These are phyloP conservation scores for Drosophila bipectinata DNA, from an alignment of 1,140 invertebrate genomes.

Conservation along the genomic window DNA sequence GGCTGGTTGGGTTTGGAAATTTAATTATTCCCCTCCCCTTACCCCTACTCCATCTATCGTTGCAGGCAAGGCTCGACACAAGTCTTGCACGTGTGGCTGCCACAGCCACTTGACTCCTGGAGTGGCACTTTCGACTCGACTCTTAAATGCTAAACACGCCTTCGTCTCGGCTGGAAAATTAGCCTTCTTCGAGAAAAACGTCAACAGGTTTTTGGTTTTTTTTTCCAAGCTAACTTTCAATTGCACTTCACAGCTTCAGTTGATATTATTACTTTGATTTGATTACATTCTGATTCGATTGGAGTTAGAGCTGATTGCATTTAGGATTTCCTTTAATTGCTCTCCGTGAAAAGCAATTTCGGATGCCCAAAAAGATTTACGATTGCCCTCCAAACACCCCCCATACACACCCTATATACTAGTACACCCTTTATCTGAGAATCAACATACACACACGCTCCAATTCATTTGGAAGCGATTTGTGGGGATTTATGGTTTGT, in stretches of 20 bases:
- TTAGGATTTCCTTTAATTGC: conserved; percentile 35
- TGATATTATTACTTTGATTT: conserved; percentile 40
- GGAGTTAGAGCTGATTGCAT: neutral
- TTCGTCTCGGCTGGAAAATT: conserved; percentile 22
- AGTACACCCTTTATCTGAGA: conserved; percentile 18
- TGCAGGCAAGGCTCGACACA: neutral
- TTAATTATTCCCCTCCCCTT: conserved; percentile 27
- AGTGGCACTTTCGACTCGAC: conserved; percentile 49
- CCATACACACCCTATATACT: neutral
- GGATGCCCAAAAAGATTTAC: conserved; percentile 28
- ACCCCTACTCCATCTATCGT: no score
- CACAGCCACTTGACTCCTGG: conserved; percentile 73
- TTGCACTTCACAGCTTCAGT: conserved; percentile 39
- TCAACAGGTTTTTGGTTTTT: conserved; percentile 22
- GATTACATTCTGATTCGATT: conserved; percentile 30
- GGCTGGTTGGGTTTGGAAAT: conserved; percentile 25
- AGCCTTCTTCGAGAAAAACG: conserved; percentile 15
- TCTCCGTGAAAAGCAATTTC: conserved; percentile 27
- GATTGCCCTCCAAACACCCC: conserved; percentile 1
- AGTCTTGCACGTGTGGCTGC: conserved; percentile 40
- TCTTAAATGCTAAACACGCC: conserved; percentile 45
- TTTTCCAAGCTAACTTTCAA: conserved; percentile 24
- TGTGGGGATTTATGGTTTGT: conserved; percentile 47
- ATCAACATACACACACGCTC: conserved; percentile 10
- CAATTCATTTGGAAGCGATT: conserved; percentile 48